Evolutionary conservation across 2,797 vertebrate genomes (phyloP).

Genomic region (Gephyroberyx darwinii): DNA sequence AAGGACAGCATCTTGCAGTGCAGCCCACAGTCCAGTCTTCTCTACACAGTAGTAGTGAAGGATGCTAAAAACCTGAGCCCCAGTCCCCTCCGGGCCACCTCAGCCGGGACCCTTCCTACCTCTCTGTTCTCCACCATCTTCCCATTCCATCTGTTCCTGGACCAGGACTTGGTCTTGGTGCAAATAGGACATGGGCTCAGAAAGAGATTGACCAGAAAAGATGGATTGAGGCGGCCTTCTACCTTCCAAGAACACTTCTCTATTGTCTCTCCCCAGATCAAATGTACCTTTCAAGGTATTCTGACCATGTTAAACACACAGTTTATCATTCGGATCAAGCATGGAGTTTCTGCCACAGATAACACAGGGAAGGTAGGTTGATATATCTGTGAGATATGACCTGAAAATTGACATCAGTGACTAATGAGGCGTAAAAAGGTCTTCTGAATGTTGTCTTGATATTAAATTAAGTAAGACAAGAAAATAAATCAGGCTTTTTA

Average conservation of each 20-base stretch:
- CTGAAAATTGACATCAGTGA: slow-evolving; percentile 21
- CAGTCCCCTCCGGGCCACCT: slow-evolving; percentile 90
- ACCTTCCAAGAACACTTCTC: slow-evolving; percentile 92
- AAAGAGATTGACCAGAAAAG: slow-evolving; percentile 88
- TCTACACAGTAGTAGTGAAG: slow-evolving; percentile 90
- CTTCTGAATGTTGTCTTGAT: slow-evolving; percentile 30
- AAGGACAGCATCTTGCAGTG: slow-evolving; percentile 88
- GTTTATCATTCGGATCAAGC: slow-evolving; percentile 91
- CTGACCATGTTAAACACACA: slow-evolving; percentile 98
- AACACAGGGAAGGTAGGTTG: slow-evolving; percentile 88
- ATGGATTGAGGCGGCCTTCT: slow-evolving; percentile 84
- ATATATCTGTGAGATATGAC: slow-evolving; percentile 17
- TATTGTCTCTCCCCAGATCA: slow-evolving; percentile 91
- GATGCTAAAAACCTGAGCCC: slow-evolving; percentile 87
- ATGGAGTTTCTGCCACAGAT: slow-evolving; percentile 81
- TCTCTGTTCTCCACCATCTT: slow-evolving; percentile 95
- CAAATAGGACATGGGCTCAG: slow-evolving; percentile 94
- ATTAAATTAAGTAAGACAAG: slow-evolving; percentile 28
- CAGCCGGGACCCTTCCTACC: slow-evolving; percentile 91
- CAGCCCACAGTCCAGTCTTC: slow-evolving; percentile 89
- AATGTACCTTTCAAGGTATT: slow-evolving; percentile 92
- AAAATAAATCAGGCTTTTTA: slow-evolving; percentile 35
- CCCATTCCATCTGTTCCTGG: slow-evolving; percentile 96
- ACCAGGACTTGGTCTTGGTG: slow-evolving; percentile 91
- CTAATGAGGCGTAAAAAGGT: slow-evolving; percentile 48